Conservation (phyloP, 2,888 invertebrate genomes). For the Heteromurus nitidus region DNA sequence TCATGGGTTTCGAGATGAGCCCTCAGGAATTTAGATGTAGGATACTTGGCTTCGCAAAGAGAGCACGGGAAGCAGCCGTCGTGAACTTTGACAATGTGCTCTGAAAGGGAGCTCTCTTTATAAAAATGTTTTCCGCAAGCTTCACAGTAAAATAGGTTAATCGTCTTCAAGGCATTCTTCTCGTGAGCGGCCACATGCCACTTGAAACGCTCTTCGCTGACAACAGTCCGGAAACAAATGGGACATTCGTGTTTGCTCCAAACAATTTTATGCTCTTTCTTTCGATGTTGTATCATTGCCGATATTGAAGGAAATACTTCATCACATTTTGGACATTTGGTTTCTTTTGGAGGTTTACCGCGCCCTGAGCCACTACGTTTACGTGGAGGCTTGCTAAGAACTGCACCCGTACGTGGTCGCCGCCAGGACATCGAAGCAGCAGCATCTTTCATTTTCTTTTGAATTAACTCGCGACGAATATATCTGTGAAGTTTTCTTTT, state of each 20-base stretch:
- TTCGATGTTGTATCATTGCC: background rate
- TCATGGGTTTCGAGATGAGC: conserved; percentile 19
- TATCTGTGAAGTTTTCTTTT: background rate
- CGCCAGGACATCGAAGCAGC: no score
- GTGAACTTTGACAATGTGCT: conserved; percentile 8
- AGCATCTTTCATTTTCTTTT: background rate
- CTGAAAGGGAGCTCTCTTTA: background rate
- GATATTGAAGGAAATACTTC: background rate
- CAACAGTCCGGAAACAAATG: conserved; percentile 9
- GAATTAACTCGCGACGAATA: no score
- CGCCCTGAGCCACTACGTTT: background rate
- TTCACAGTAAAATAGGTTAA: conserved; percentile 24
- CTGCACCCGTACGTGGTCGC: no score
- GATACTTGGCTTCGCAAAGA: background rate
- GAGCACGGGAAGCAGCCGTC: background rate
- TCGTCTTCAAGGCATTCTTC: background rate
- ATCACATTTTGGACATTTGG: conserved; percentile 9
- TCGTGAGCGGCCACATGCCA: conserved; percentile 12
- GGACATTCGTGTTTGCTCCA: conserved; percentile 24
- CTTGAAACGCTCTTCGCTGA: background rate
- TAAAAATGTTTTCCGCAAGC: conserved; percentile 24
- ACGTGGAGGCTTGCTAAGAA: no score
- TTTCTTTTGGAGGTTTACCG: background rate
- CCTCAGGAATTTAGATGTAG: background rate
- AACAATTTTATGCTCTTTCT: background rate